A percentile compares a stretch with the other conserved stretches of the same genome.
Evolutionary conservation across 1,140 invertebrate genomes (phyloP).

Genomic region (Globodera rostochiensis): DNA sequence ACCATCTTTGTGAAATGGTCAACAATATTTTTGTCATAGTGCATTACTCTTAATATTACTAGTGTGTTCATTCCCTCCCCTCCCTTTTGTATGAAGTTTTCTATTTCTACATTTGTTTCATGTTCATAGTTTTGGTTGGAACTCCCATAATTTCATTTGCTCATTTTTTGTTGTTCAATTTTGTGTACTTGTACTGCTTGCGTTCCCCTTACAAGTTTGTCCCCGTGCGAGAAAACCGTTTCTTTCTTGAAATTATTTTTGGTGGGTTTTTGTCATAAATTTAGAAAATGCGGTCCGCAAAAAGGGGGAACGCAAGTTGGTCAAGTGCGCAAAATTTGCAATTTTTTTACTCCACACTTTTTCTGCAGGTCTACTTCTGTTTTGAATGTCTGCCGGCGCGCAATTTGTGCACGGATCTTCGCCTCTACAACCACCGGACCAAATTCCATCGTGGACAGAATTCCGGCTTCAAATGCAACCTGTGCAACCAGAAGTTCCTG

Average conservation of each 20-base stretch:
- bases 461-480: slow-evolving; percentile 63
- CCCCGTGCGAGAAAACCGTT: too few species aligned
- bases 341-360: slow-evolving; percentile 16
- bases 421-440: slow-evolving; percentile 54
- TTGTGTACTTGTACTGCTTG: too few species aligned
- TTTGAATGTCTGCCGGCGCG: slow-evolving; percentile 64
- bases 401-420: slow-evolving; percentile 59
- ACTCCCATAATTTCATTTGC: slow-evolving; percentile 3
- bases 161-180: too few species aligned
- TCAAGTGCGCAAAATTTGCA: background rate
- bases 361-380: slow-evolving; percentile 55
- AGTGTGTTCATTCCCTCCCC: too few species aligned
- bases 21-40: background rate
- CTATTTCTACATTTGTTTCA: background rate
- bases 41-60: slow-evolving; percentile 10
- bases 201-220: too few species aligned
- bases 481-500: slow-evolving; percentile 63
- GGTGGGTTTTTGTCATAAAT: too few species aligned
- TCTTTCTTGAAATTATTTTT: too few species aligned
- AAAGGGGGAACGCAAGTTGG: background rate
- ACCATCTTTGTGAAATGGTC: slow-evolving; percentile 63
- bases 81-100: too few species aligned
- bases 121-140: slow-evolving; percentile 21
- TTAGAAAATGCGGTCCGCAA: too few species aligned
- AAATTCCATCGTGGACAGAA: slow-evolving; percentile 65